These are phyloP conservation scores for Tribolium madens DNA, from an alignment of 1,140 invertebrate species.

Conservation along the genomic window DNA sequence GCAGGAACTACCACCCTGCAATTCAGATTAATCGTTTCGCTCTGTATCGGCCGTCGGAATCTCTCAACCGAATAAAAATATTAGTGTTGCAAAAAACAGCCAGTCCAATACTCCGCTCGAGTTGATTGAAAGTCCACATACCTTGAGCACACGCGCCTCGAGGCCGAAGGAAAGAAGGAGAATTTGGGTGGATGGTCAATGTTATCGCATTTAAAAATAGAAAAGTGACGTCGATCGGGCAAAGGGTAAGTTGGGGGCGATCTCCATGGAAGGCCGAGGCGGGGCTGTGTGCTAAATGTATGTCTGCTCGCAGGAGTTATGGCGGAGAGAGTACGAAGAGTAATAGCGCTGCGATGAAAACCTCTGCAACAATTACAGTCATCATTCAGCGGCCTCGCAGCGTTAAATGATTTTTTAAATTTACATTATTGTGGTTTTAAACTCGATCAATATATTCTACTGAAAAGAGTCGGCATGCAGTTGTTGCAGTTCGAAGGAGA, in stretches of 20 bases:
- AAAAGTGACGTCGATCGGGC: conserved; percentile 62
- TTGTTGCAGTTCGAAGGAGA: too few relatives aligned
- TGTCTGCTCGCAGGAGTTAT: conserved; percentile 82
- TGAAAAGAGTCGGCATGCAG: too few relatives aligned
- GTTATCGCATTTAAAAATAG: conserved; percentile 60
- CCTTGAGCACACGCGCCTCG: conserved; percentile 46
- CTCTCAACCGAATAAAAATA: too few relatives aligned
- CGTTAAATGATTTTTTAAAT: too few relatives aligned
- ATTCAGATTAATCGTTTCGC: too few relatives aligned
- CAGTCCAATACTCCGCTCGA: conserved; percentile 38
- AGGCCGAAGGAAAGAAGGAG: background rate
- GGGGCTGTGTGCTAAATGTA: conserved; percentile 75
- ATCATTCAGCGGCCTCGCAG: conserved; percentile 21
- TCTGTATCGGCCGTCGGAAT: too few relatives aligned
- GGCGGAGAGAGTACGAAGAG: conserved; percentile 76
- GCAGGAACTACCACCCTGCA: background rate
- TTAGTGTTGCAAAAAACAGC: background rate
- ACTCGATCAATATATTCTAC: too few relatives aligned
- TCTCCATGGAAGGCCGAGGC: conserved; percentile 58
- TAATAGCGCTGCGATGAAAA: conserved; percentile 80
- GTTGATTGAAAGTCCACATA: conserved; percentile 47
- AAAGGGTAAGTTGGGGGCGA: conserved; percentile 62
- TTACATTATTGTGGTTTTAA: too few relatives aligned
- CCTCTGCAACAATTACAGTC: conserved; percentile 71
- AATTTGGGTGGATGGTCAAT: conserved; percentile 27